Base-by-base conservation (phyloP, 2,888 invertebrate genomes). In the Caenorhabditis macrosperma region DNA sequence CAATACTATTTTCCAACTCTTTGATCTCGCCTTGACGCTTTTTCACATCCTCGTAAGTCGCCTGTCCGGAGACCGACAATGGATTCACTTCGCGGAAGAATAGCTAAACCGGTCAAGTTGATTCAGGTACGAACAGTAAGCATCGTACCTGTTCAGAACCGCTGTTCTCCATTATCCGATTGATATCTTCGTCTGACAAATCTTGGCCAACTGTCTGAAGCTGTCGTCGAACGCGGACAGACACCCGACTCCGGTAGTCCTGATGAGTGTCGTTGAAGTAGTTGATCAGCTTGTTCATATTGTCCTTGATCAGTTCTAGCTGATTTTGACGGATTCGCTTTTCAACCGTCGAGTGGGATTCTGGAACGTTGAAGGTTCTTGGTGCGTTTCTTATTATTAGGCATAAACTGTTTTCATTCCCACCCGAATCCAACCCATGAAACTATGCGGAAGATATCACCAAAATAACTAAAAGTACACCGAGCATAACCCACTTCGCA, bases 1-100 rank as follows among this genome's bases (percentile, higher is more conserved):
- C 94, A 93, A 99, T 98, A 91, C 96, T 97, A 90, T 95, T 97
- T 93, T 99, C 99, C 93, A 99, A 93, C 93, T 99, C 98, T 92
- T 99, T 96, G 92, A 99, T 98, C 93, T 99, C 99, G 85, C 96
- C 96, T 92, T 99, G 99, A 89, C 99, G 94, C 24, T 85, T 84
- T 41, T 88, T 86, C 10, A 87, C 90, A 67, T 90, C 90, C 74
- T 88, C 88, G 7, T 90, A 78, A 0, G 88, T 88, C 1, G 84
- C 82, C 52, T 82, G 82, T 28, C 86, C 87, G 57, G 87, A 86
- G 0, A 87, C 79, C 9, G 85, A 86, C 22, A 87, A 72, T n/a
- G 88, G 89, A 69, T 85, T 86, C 50, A 90, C 80, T 76, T 87
- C 86, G 12, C 88, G 87, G 82, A 87, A 90, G 81, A 90, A 90